phyloP scores from a whole-genome alignment of 2,797 vertebrate genomes.

The Cyprinodon diabolis region DNA sequence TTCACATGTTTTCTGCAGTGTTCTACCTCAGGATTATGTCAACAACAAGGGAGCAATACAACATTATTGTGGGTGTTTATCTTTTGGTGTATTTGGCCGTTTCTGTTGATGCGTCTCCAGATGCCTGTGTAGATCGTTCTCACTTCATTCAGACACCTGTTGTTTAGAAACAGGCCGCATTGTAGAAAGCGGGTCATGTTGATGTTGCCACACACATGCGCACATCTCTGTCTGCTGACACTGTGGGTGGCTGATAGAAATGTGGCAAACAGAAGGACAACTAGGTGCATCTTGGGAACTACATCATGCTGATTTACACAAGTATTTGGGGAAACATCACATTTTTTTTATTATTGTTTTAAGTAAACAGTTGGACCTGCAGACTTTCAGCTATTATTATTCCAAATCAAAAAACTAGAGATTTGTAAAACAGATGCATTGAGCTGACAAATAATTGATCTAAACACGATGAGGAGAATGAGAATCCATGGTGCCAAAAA shows the following conservation, averaged over 20 bases:
- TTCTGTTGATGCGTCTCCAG: not conserved
- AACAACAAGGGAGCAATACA: constrained; percentile 51
- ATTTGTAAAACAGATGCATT: too few species aligned
- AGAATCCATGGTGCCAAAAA: too few species aligned
- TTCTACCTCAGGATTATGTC: constrained; percentile 56
- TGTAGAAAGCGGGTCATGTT: constrained; percentile 36
- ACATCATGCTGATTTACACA: constrained; percentile 30
- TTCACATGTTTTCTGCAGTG: constrained; percentile 20
- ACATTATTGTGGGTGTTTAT: not conserved
- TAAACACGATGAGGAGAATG: too few species aligned
- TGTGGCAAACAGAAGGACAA: constrained; percentile 26
- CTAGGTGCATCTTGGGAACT: constrained; percentile 50
- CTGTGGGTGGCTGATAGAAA: constrained; percentile 60
- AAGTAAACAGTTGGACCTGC: not conserved
- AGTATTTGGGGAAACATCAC: constrained; percentile 6
- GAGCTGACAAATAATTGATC: too few species aligned
- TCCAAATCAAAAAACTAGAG: too few species aligned
- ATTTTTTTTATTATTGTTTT: not conserved
- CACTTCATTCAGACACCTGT: constrained; percentile 50
- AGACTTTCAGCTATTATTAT: too few species aligned
- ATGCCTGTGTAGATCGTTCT: constrained; percentile 10
- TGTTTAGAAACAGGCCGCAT: constrained; percentile 46
- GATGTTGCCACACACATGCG: constrained; percentile 48
- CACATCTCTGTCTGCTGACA: constrained; percentile 16
- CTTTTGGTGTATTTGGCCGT: not conserved